Base-by-base conservation (phyloP, 2,888 invertebrate species). In the Isotomurus palustris region DNA sequence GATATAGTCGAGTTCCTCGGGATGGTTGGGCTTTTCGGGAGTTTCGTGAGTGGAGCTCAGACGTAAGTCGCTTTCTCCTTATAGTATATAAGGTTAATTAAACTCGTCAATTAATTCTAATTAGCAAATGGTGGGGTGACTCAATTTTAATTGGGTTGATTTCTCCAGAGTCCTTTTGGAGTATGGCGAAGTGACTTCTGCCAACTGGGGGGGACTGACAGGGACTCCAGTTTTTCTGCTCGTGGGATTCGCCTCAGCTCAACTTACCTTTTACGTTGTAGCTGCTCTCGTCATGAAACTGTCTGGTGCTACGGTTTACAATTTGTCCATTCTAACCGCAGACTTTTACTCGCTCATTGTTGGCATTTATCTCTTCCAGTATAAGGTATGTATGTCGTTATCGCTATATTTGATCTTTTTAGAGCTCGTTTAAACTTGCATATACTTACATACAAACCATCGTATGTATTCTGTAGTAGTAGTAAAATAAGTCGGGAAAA, bases 341-440 rank as follows among this genome's bases (percentile, higher is more conserved):
- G 89, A 91, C 76, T 90, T 89, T 75, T 91, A 90, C 75, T 86
- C 89, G 3, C 81, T 91, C 21, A 80, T 91, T 48, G 81, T 85
- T 69, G 90, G 90, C 67, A 84, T 90, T 76, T 81, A 85, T 71
- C 80, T 88, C 65, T 88, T 89, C 76, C 83, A 86, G 66, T 88
- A 88, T 75, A 84, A 86, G 82, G 89, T 89, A 74, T 75, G 72
- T 64, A 48, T 44, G 35, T 47, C 28, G 17, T n/a, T n/a, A n/a
- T n/a, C n/a, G n/a, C n/a, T n/a, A n/a, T n/a, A n/a, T n/a, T n/a
- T n/a, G n/a, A n/a, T n/a, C n/a, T n/a, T n/a, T n/a, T n/a, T n/a
- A n/a, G n/a, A n/a, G n/a, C n/a, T n/a, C n/a, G n/a, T n/a, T n/a
- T n/a, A n/a, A n/a, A n/a, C n/a, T n/a, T n/a, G n/a, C n/a, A n/a